Base-by-base conservation (phyloP, 1,140 invertebrate genomes). In the Oreohelix idahoensis region DNA sequence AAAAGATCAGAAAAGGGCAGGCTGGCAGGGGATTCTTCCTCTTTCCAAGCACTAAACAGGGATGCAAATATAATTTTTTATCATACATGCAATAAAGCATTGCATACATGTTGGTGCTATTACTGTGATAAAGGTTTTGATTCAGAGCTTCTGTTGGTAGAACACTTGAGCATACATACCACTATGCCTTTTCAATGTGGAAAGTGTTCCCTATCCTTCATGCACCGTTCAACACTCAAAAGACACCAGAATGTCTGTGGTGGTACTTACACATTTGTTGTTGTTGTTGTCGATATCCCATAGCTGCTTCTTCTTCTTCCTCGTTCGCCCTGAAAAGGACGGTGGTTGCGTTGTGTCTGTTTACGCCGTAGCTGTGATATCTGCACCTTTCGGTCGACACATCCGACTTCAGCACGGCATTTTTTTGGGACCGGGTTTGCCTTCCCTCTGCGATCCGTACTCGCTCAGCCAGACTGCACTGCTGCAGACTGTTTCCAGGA, bases 221-320 rank as follows among this genome's bases (percentile, higher is more conserved):
- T 80, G 78, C 78, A 80, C 29, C 32, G 66, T 11, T 80, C 78
- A 15, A 80, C 78, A 26, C 78, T 80, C 26, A 70, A 36, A 32
- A 36, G 78, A 70, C 78, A 80, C 63, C 58, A 80, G 32, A 70
- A 42, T 69, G 78, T 80, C 4, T 80, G 78, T 70, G 78, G 78
- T 69, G 78, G 78, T n/a, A 80, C 29, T 32, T 80, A 66, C 29
- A 66, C 58, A 36, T 36, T 80, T 8, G 69, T n/a, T n/a, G n/a
- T n/a, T n/a, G n/a, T n/a, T n/a, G n/a, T n/a, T n/a, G n/a, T n/a
- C n/a, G n/a, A n/a, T n/a, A n/a, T n/a, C n/a, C n/a, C n/a, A n/a
- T n/a, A n/a, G n/a, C n/a, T n/a, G n/a, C n/a, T n/a, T n/a, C n/a
- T n/a, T n/a, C n/a, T n/a, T n/a, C n/a, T n/a, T n/a, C n/a, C n/a